Conservation (phyloP, 2,797 vertebrate species). For the Poeciliopsis presidionis region DNA sequence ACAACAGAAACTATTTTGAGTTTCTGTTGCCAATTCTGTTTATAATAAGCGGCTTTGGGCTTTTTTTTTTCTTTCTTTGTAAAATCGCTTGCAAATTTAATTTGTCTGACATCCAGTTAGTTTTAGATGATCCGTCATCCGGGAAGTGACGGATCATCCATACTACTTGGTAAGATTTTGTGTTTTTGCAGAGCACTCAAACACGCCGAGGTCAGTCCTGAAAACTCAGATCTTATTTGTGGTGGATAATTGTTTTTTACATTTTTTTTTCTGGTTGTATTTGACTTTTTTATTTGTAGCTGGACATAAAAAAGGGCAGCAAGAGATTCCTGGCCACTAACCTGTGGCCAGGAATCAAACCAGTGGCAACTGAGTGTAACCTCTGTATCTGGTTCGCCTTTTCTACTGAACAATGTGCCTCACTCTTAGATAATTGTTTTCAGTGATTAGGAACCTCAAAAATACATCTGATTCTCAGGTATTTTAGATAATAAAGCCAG, state of each 20-base stretch:
- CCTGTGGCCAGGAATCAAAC: neutral
- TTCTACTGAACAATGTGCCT: neutral
- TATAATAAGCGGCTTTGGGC: too few species aligned
- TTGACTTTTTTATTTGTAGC: neutral
- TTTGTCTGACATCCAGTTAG: too few species aligned
- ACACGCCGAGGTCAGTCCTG: constrained; percentile 17
- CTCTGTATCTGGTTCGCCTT: neutral
- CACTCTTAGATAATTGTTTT: constrained; percentile 56
- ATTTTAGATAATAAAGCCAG: constrained; percentile 57
- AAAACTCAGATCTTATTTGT: constrained; percentile 41
- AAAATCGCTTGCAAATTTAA: too few species aligned
- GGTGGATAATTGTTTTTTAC: constrained; percentile 53
- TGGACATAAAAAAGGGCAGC: neutral
- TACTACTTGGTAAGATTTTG: too few species aligned
- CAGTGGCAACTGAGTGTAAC: too few species aligned
- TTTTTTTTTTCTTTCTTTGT: too few species aligned
- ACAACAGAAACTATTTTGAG: too few species aligned
- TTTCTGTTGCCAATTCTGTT: too few species aligned
- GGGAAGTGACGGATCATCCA: too few species aligned
- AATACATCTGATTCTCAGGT: constrained; percentile 56
- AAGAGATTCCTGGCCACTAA: neutral
- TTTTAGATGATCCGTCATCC: too few species aligned
- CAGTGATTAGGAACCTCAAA: constrained; percentile 62
- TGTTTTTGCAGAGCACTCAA: constrained; percentile 1
- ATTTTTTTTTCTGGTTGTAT: neutral